Conservation (phyloP, 2,888 invertebrate genomes). For the Drosophila mulleri region DNA sequence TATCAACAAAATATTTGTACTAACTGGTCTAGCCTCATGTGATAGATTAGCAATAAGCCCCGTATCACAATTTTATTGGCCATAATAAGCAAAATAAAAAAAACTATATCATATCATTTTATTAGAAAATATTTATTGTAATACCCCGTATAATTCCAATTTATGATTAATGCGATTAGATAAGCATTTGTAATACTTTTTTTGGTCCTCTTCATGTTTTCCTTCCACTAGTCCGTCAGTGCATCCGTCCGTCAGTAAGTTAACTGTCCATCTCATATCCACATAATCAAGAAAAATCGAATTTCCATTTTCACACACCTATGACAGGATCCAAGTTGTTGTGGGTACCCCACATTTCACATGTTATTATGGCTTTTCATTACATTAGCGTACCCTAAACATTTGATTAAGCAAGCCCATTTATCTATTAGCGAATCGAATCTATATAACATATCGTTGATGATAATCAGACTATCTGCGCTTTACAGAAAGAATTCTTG, state of each 20-base stretch:
- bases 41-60: constrained; percentile 15
- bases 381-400: too few species aligned
- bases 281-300: too few species aligned
- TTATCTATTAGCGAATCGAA: neutral
- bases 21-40: neutral
- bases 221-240: too few species aligned
- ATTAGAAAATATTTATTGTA: constrained; percentile 25
- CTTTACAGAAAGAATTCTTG: neutral
- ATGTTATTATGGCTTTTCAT: too few species aligned
- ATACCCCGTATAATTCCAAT: constrained; percentile 22
- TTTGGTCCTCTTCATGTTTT: neutral
- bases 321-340: too few species aligned
- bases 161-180: constrained; percentile 40
- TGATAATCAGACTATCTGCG: too few species aligned
- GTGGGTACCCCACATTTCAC: too few species aligned
- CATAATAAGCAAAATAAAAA: neutral
- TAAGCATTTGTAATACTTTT: neutral
- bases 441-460: neutral
- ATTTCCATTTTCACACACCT: too few species aligned
- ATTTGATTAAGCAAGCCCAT: neutral
- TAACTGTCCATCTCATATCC: too few species aligned
- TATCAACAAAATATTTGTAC: neutral
- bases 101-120: constrained; percentile 17
- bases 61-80: constrained; percentile 35
- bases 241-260: too few species aligned